Evolutionary conservation across 1,140 invertebrate species (phyloP), one percentile per base, ranked within the genome.

Genomic region (Listronotus oregonensis): DNA sequence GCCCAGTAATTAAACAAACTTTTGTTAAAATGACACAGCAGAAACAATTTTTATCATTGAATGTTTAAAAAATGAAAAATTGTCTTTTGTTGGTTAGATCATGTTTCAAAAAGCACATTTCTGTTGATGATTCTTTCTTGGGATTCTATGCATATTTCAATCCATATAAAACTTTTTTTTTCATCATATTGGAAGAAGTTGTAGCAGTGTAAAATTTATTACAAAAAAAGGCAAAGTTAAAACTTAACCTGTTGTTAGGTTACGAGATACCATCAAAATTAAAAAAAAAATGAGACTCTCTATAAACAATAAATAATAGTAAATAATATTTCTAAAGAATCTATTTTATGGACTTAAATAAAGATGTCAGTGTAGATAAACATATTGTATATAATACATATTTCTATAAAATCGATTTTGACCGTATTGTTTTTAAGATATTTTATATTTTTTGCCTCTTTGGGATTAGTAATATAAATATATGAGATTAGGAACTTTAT

Each of bases 221-320:
- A 12, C n/a, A 39, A 18, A 40, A 43, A 6, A 39, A 17, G 54
- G 34, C n/a, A 14, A 12, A 43, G 54, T 39, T 56, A 54, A 17
- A 52, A 46, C 14, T 1, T 17, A 8, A 46, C 2, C 3, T 46
- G 14, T 21, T 6, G 6, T 6, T 15, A 17, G 27, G 7, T 14
- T 34, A 15, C 6, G 8, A 27, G 31, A 47, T 51, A 60, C 58
- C 50, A 64, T 55, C 61, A 64, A 64, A 64, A n/a, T n/a, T n/a
- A n/a, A n/a, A 64, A 55, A 37, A 58, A 40, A 58, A 63, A 43
- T 42, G 55, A 56, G 55, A 65, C 54, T 58, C 52, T 63, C 55
- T 58, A 64, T 64, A 56, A 65, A 65, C 63, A 65, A 65, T 65
- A 65, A 65, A 15, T 58, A 65, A 61, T 50, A 50, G 9, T 50